Base-by-base conservation (phyloP, 1,140 invertebrate species). In the Augochlora pura region DNA sequence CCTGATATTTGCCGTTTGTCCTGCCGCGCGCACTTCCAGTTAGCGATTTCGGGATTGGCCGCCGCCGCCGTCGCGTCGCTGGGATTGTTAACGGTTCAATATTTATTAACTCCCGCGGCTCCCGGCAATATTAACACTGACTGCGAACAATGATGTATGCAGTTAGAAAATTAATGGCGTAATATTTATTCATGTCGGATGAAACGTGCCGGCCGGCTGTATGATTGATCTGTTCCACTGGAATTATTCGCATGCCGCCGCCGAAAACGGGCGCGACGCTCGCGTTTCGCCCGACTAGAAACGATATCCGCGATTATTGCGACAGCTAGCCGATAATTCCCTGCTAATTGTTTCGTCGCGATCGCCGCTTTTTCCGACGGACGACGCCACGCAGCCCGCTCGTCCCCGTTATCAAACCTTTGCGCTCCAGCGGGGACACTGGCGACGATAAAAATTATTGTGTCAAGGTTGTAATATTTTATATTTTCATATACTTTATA, bases 1-100 rank as follows among this genome's bases (percentile, higher is more conserved):
- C 10, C 18, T 14, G n/a, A 66, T 25, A 38, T 42, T 49, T 60
- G n/a, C 21, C 7, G 25, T 18, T 32, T 59, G 42, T 18, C n/a
- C n/a, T n/a, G n/a, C n/a, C n/a, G 52, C 16, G 27, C 9, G 21
- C 42, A 16, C 46, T 42, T 59, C 68, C 60, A 32, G 39, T 69
- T 46, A 77, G 46, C 54, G 57, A 62, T 38, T 52, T 42, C 38
- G 49, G 49, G n/a, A n/a, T 62, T 70, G 75, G 23, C 57, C n/a
- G n/a, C n/a, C n/a, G n/a, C n/a, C n/a, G n/a, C n/a, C n/a, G n/a
- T 70, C 25, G 46, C 67, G 42, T 18, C 12, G 62, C 46, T 25
- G 39, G 66, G 46, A 77, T 62, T n/a, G 57, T 70, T 62, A 69
- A 77, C 38, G 75, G 62, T 32, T 49, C 66, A 25, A 67, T 70